Evolutionary conservation across 1,140 invertebrate genomes (phyloP).

Genomic region (Drosophila sechellia): DNA sequence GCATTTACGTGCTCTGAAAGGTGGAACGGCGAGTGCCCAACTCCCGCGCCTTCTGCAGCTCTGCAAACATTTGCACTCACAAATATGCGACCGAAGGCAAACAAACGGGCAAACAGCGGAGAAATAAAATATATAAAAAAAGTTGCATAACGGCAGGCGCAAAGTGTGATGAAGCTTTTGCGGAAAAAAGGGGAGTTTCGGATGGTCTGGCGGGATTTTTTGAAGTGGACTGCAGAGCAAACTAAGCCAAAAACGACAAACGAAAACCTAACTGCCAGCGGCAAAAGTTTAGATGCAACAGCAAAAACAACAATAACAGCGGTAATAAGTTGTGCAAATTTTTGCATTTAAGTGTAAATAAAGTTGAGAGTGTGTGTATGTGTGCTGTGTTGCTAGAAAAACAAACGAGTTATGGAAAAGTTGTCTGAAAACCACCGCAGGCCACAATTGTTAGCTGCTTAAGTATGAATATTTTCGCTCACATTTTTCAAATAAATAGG

Average conservation of each 20-base stretch:
- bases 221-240: conserved; percentile 58
- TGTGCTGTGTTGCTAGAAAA: conserved; percentile 41
- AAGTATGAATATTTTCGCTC: conserved; percentile 50
- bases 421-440: conserved; percentile 40
- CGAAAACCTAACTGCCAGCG: conserved; percentile 54
- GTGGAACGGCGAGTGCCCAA: conserved; percentile 29
- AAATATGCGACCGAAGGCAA: conserved; percentile 76
- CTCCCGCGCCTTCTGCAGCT: conserved; percentile 30
- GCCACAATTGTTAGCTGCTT: conserved; percentile 50
- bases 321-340: conserved; percentile 81
- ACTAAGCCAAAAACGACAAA: conserved; percentile 54
- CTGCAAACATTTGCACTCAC: conserved; percentile 72
- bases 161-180: conserved; percentile 31
- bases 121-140: conserved; percentile 46
- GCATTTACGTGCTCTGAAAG: conserved; percentile 65
- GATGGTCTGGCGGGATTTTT: conserved; percentile 25
- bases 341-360: conserved; percentile 81
- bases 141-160: conserved; percentile 68
- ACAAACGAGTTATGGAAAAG: conserved; percentile 63
- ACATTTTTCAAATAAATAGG: conserved; percentile 50
- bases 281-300: conserved; percentile 75
- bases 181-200: background rate
- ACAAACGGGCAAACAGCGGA: conserved; percentile 52
- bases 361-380: conserved; percentile 50
- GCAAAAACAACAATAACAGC: conserved; percentile 67